Conservation (phyloP, 2,888 invertebrate species). For the Microctonus hyperodae region DNA sequence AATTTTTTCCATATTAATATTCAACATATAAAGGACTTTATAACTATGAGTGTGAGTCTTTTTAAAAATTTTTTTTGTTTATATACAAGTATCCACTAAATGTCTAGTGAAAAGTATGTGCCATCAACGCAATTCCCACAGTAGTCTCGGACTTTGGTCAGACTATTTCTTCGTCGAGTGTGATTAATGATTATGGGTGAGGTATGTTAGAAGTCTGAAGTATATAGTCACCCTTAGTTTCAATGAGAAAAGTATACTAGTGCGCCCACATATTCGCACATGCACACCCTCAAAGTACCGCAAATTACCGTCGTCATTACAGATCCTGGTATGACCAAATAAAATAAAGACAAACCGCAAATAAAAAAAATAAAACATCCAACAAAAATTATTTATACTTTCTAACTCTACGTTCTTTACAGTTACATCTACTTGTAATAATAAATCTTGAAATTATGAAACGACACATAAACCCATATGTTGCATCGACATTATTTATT, state of each 20-base stretch:
- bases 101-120: background rate
- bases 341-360: conserved; percentile 30
- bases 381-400: no score
- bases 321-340: conserved; percentile 16
- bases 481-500: conserved; percentile 21
- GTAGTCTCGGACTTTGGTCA: conserved; percentile 36
- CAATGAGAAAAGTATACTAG: conserved; percentile 37
- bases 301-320: conserved; percentile 9
- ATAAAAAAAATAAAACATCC: background rate
- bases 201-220: conserved; percentile 56
- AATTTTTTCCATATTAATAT: no score
- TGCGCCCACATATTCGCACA: conserved; percentile 22
- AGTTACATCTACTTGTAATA: background rate
- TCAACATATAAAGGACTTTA: no score
- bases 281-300: background rate
- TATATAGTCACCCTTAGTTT: conserved; percentile 45
- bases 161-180: conserved; percentile 46
- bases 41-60: no score
- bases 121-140: conserved; percentile 15
- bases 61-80: background rate
- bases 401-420: background rate
- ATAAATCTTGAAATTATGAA: conserved; percentile 25
- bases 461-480: conserved; percentile 16
- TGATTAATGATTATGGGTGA: conserved; percentile 62
- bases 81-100: background rate